Conservation (phyloP, 2,888 invertebrate species). For the Cerastis rubricosa region DNA sequence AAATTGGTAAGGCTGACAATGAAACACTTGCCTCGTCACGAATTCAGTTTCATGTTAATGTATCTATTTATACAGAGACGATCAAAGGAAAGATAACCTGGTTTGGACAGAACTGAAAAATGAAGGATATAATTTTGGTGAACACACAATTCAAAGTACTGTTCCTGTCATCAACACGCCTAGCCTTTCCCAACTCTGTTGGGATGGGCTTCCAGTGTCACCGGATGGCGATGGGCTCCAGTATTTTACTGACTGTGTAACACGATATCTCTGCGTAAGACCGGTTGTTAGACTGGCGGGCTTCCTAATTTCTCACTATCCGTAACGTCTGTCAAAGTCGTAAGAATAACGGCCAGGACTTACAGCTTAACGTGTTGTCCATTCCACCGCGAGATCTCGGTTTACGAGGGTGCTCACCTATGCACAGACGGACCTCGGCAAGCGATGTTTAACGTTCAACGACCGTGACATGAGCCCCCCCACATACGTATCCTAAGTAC, state of each 20-base stretch:
- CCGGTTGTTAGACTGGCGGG: not conserved
- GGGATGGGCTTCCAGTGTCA: not conserved
- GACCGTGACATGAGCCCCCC: not conserved
- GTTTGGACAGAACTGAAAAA: slow-evolving; percentile 1
- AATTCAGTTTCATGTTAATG: not conserved
- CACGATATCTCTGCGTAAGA: too few relatives aligned
- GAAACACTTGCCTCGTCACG: not conserved
- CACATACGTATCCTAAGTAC: not conserved
- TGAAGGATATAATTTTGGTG: not conserved
- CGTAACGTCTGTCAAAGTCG: not conserved
- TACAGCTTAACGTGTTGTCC: not conserved
- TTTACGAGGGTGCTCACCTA: not conserved
- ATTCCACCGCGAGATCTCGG: not conserved
- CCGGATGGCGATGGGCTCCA: not conserved
- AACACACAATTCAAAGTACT: not conserved
- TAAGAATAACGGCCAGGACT: not conserved
- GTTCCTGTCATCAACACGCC: not conserved
- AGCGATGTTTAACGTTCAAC: not conserved
- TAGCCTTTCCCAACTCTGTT: not conserved
- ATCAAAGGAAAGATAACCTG: not conserved
- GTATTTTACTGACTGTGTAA: not conserved
- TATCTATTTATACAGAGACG: not conserved
- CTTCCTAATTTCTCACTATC: not conserved
- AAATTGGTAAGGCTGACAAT: not conserved
- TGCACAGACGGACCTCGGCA: not conserved